Percentiles rank a stretch among this genome's conserved stretches.
phyloP scores from a whole-genome alignment of 2,113 vertebrate genomes.

The Morone chrysops region DNA sequence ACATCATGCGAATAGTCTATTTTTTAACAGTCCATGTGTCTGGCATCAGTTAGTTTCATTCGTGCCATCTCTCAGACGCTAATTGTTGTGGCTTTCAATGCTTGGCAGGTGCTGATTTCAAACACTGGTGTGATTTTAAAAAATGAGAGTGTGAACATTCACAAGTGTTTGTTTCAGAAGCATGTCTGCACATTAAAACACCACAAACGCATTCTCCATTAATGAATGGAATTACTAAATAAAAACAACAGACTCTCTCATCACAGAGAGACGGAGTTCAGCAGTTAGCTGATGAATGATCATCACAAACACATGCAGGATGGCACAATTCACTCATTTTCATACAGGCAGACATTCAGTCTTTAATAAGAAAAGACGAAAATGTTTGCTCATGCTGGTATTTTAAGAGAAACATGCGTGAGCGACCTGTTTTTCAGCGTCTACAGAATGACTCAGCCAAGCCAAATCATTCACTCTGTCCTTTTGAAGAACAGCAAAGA shows the following conservation, averaged over 20 bases:
- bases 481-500: conserved; percentile 46
- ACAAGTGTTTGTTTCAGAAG: conserved; percentile 21
- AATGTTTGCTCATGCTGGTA: conserved; percentile 4
- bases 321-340: neutral
- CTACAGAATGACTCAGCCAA: conserved; percentile 51
- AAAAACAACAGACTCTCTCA: neutral
- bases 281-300: conserved; percentile 22
- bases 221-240: conserved; percentile 15
- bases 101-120: conserved; percentile 44
- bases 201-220: conserved; percentile 23
- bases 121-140: conserved; percentile 15
- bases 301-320: conserved; percentile 29
- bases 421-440: conserved; percentile 42
- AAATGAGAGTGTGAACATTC: conserved; percentile 35
- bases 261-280: neutral
- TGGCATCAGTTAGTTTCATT: conserved; percentile 28
- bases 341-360: neutral
- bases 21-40: conserved; percentile 7
- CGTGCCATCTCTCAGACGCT: conserved; percentile 33
- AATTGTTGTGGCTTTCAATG: conserved; percentile 38
- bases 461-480: conserved; percentile 49
- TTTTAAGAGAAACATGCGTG: conserved; percentile 30
- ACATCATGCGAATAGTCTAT: neutral
- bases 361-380: neutral
- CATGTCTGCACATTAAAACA: conserved; percentile 9